Evolutionary conservation across 1,140 invertebrate genomes (phyloP).

Genomic region (Drosophila novamexicana): DNA sequence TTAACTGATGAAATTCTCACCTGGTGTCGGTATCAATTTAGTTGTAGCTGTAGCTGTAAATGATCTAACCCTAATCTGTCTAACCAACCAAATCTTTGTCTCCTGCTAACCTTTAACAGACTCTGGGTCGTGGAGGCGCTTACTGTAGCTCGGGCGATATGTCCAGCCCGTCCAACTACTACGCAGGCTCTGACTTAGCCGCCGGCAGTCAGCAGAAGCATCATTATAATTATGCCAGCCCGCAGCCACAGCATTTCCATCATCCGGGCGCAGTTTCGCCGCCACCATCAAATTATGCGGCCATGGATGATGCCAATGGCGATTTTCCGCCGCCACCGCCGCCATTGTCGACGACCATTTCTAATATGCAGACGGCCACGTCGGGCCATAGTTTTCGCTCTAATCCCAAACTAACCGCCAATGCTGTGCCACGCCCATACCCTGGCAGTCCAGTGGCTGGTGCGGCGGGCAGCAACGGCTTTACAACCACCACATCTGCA

Average conservation of each 20-base stretch:
- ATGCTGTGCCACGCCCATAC: slow-evolving; percentile 83
- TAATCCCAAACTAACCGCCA: slow-evolving; percentile 84
- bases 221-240: slow-evolving; percentile 73
- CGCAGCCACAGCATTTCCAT: slow-evolving; percentile 78
- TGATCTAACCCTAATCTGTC: slow-evolving; percentile 62
- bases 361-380: slow-evolving; percentile 80
- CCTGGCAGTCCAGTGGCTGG: slow-evolving; percentile 70
- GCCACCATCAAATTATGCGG: slow-evolving; percentile 65
- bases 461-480: slow-evolving; percentile 62
- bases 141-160: slow-evolving; percentile 68
- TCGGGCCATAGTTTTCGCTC: slow-evolving; percentile 73
- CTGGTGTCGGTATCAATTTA: slow-evolving; percentile 48
- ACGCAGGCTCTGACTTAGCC: slow-evolving; percentile 48
- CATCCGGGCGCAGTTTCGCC: slow-evolving; percentile 78
- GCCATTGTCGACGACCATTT: slow-evolving; percentile 78
- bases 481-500: slow-evolving; percentile 42
- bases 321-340: slow-evolving; percentile 82
- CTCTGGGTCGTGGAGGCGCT: slow-evolving; percentile 72
- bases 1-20: slow-evolving; percentile 29
- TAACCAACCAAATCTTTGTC: slow-evolving; percentile 58
- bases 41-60: slow-evolving; percentile 17
- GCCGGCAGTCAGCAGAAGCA: slow-evolving; percentile 65
- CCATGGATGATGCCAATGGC: slow-evolving; percentile 58
- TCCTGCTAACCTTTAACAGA: slow-evolving; percentile 71
- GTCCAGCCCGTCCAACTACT: slow-evolving; percentile 75